Conservation (phyloP, 1,140 invertebrate genomes). For the Papilio helenus region DNA sequence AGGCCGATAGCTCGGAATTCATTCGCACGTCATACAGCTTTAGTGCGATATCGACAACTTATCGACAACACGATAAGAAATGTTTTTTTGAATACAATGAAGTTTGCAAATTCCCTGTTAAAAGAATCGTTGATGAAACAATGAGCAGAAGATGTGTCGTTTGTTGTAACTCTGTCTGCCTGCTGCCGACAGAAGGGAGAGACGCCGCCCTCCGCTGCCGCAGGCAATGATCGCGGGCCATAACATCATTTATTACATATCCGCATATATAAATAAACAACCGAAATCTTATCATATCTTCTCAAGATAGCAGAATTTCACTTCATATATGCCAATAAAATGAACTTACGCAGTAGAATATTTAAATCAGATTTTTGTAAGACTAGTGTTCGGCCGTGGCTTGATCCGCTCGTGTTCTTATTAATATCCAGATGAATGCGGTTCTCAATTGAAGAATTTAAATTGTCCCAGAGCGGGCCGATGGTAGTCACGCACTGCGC, state of each 20-base stretch:
- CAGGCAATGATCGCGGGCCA: neutral
- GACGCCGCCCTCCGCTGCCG: neutral
- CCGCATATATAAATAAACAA: neutral
- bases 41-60: neutral
- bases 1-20: neutral
- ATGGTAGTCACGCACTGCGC: neutral
- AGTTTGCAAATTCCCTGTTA: neutral
- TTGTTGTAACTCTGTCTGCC: neutral
- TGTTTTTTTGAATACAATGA: neutral
- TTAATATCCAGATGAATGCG: neutral
- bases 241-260: neutral
- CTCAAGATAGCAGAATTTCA: neutral
- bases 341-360: neutral
- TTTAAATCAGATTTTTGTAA: neutral
- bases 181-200: neutral
- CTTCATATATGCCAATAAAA: neutral
- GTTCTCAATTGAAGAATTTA: conserved; percentile 7
- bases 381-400: neutral
- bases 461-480: neutral
- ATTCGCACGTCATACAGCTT: neutral
- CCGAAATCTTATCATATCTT: neutral
- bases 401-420: neutral
- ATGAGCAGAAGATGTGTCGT: neutral
- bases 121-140: neutral
- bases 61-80: neutral